Evolutionary conservation across 1,140 invertebrate genomes (phyloP).

Genomic region (Aphelenchoides avenae): DNA sequence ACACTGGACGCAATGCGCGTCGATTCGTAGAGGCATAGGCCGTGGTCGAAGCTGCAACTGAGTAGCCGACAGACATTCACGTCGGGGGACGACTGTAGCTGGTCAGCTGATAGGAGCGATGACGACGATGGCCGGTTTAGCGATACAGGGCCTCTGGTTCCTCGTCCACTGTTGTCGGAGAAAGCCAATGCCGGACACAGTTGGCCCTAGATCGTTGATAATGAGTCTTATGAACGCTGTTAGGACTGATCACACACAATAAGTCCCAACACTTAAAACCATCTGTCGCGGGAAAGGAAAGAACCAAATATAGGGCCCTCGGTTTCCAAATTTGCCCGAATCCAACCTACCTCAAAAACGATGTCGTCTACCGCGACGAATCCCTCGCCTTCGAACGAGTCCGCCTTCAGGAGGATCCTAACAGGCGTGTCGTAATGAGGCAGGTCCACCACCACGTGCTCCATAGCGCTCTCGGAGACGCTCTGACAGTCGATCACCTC

Average conservation of each 20-base stretch:
- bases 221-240: too few species aligned
- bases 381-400: slow-evolving; percentile 30
- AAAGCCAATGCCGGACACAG: slow-evolving; percentile 37
- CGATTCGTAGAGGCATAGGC: slow-evolving; percentile 43
- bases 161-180: slow-evolving; percentile 16
- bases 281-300: too few species aligned
- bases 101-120: not conserved
- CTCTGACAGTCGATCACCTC: slow-evolving; percentile 50
- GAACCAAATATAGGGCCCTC: too few species aligned
- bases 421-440: too few species aligned
- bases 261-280: too few species aligned
- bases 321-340: slow-evolving; percentile 3
- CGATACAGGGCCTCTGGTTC: slow-evolving; percentile 2
- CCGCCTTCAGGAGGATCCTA: too few species aligned
- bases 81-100: slow-evolving; percentile 17
- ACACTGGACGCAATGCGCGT: slow-evolving; percentile 28
- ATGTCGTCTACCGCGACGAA: slow-evolving; percentile 32
- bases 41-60: slow-evolving; percentile 38
- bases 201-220: slow-evolving; percentile 31
- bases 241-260: too few species aligned
- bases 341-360: slow-evolving; percentile 22
- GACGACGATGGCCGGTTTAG: not conserved
- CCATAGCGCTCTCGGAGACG: too few species aligned
- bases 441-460: too few species aligned
- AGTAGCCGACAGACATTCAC: slow-evolving; percentile 45